Conservation (phyloP, 1,140 invertebrate genomes). For the Brachionus rubens region DNA sequence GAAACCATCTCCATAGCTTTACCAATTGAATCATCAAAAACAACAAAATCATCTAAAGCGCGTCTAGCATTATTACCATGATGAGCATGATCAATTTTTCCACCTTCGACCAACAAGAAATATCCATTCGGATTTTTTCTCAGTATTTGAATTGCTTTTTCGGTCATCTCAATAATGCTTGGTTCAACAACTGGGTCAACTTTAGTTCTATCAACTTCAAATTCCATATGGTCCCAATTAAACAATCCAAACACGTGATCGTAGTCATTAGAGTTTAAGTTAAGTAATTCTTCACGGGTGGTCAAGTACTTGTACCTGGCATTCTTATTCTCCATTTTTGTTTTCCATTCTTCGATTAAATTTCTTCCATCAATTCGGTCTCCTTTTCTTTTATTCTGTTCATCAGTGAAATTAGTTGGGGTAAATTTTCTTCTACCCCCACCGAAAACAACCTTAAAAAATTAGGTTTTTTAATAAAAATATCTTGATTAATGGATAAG, state of each 20-base stretch:
- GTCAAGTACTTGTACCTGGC: not conserved
- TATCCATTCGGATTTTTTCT: conserved; percentile 75
- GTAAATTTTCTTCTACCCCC: conserved; percentile 36
- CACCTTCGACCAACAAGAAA: conserved; percentile 84
- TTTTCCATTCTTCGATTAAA: conserved; percentile 31
- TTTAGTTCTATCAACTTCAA: conserved; percentile 66
- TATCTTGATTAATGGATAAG: not conserved
- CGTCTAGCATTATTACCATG: conserved; percentile 74
- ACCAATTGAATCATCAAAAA: conserved; percentile 69
- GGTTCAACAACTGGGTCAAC: conserved; percentile 56
- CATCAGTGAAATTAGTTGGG: not conserved
- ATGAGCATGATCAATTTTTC: conserved; percentile 77
- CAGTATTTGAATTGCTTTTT: conserved; percentile 76
- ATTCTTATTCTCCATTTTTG: conserved; percentile 35
- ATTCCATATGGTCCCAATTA: conserved; percentile 72
- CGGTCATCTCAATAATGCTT: conserved; percentile 78
- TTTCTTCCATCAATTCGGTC: conserved; percentile 30
- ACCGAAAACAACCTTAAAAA: conserved; percentile 42
- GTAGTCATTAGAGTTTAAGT: conserved; percentile 27
- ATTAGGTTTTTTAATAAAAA: too few species aligned
- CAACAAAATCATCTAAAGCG: conserved; percentile 74
- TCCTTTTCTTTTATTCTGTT: not conserved
- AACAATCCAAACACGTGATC: conserved; percentile 36
- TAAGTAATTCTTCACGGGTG: not conserved
- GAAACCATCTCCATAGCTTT: not conserved